Evolutionary conservation across 92 coral and sea anemone species (phyloP).

Genomic region (Porites evermanni): DNA sequence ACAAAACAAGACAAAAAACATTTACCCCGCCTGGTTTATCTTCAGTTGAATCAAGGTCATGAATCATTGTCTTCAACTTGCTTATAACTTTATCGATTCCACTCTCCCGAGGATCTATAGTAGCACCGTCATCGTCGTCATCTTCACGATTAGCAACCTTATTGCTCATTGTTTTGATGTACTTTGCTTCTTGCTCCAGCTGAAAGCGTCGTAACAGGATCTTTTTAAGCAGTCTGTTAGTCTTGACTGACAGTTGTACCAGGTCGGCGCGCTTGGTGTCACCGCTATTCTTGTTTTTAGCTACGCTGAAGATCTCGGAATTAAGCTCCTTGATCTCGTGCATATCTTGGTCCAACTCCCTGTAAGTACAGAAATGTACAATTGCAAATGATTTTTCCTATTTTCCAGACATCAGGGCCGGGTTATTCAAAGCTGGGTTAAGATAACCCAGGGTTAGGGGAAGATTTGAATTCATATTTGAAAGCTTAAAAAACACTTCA

Average conservation of each 20-base stretch:
- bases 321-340: slow-evolving; percentile 70
- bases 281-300: slow-evolving; percentile 21
- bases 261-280: slow-evolving; percentile 48
- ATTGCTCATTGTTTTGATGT: slow-evolving; percentile 59
- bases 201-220: slow-evolving; percentile 73
- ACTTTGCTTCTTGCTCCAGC: slow-evolving; percentile 78
- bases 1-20: too few species aligned
- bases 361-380: slow-evolving; percentile 12
- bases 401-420: background rate
- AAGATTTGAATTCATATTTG: too few species aligned
- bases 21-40: slow-evolving; percentile 7
- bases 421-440: too few species aligned
- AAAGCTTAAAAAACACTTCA: too few species aligned
- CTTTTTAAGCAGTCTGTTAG: slow-evolving; percentile 62
- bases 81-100: slow-evolving; percentile 29
- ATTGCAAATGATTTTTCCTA: background rate
- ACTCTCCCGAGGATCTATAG: background rate
- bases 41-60: slow-evolving; percentile 55
- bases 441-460: too few species aligned
- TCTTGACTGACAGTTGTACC: slow-evolving; percentile 65
- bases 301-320: slow-evolving; percentile 41
- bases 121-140: slow-evolving; percentile 15
- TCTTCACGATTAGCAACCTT: slow-evolving; percentile 43
- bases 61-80: slow-evolving; percentile 60
- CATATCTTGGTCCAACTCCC: slow-evolving; percentile 78